Evolutionary conservation across 2,113 vertebrate species (phyloP).

Genomic region (Oreochromis spilurus): DNA sequence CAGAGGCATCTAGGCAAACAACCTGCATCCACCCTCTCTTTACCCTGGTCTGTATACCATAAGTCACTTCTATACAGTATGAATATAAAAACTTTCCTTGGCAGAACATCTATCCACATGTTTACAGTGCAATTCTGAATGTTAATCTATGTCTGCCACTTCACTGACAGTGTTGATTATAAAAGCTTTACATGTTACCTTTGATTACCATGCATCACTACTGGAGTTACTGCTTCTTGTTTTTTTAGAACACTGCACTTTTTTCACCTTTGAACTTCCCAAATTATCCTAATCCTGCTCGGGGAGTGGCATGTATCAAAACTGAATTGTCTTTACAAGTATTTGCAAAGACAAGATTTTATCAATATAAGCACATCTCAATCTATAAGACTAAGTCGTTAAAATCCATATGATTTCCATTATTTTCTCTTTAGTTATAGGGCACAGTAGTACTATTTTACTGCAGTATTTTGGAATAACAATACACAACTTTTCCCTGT

Average conservation of each 20-base stretch:
- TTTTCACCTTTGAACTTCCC: constrained; percentile 50
- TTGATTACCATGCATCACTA: constrained; percentile 58
- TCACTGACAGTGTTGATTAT: constrained; percentile 64
- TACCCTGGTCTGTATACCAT: neutral
- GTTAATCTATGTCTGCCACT: constrained; percentile 57
- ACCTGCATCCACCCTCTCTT: neutral
- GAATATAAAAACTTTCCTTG: constrained; percentile 44
- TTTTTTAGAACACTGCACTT: constrained; percentile 52
- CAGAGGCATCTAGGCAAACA: constrained; percentile 9
- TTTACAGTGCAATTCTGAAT: constrained; percentile 49
- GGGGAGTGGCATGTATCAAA: constrained; percentile 50
- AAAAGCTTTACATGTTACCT: constrained; percentile 65
- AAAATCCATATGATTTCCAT: neutral
- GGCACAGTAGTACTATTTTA: neutral
- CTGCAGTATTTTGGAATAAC: neutral
- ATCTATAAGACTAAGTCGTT: neutral
- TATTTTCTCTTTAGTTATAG: neutral
- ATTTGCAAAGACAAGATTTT: neutral
- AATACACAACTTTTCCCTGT: neutral
- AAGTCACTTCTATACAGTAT: constrained; percentile 40
- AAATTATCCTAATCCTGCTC: constrained; percentile 51
- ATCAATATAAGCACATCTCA: constrained; percentile 21
- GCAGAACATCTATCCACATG: constrained; percentile 23
- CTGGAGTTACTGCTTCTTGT: constrained; percentile 24
- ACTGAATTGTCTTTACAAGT: constrained; percentile 26